Evolutionary conservation across 37 sponge, comb jelly and placozoan species (phyloP), one percentile per base, ranked within the genome.

Genomic region (Lycopodina hypogea): DNA sequence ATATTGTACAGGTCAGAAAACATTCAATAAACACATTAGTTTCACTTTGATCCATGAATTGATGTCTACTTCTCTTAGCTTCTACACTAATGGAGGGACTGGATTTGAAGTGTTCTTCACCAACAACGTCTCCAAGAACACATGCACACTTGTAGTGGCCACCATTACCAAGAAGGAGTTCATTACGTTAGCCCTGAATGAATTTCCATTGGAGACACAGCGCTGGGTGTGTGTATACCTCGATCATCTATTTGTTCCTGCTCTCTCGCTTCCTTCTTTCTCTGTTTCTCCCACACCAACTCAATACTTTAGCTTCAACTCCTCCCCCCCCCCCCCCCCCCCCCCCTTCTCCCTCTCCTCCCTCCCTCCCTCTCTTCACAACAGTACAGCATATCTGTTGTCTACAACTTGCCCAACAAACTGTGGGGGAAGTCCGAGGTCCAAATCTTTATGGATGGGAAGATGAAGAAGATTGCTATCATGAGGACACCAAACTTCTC

Each of bases 51-150:
- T n/a, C n/a, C n/a, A n/a, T n/a, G n/a, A n/a, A n/a, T n/a, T n/a
- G n/a, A n/a, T n/a, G n/a, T 45, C 48, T 45, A 12, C 48, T 45
- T 45, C 8, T 45, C 41, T 28, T 55, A 96, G 96, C 76, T 89
- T 96, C 78, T 89, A 87, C 74, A 78, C 94, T 18, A 39, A 75
- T 36, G 30, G 41, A 42, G 87, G 86, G 28, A 76, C 86, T 86
- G 95, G 97, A 8, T 97, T 89, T 76, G 93, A 97, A 69, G 92
- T 92, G 3, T 97, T 97, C 81, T 91, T 97, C 73, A 87, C 89
- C 37, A 30, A 65, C 66, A 32, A 15, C 34, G 7, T 11, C 17
- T 32, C 11, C 66, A 45, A 45, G 8, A 68, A 80, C 18, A 42
- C 64, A 48, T 56, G 65, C 42, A 64, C 76, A 22, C 83, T 94